phyloP scores from a whole-genome alignment of 2,113 vertebrate genomes.

The Danionella cerebrum region DNA sequence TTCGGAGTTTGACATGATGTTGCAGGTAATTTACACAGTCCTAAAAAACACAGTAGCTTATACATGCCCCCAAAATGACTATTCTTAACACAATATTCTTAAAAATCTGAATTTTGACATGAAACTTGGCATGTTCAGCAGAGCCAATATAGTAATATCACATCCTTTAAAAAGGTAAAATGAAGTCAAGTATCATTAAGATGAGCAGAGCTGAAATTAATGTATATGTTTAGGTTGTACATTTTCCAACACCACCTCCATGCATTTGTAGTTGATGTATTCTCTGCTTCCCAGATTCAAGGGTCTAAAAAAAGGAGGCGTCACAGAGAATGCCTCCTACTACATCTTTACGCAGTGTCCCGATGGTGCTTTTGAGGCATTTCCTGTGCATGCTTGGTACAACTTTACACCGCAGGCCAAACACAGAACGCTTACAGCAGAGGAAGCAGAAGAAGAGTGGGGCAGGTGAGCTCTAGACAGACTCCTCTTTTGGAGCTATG shows the following conservation, averaged over 20 bases:
- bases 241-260: not conserved
- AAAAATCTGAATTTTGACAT: too few relatives aligned
- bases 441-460: slow-evolving; percentile 92
- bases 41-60: too few relatives aligned
- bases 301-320: slow-evolving; percentile 82
- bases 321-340: slow-evolving; percentile 83
- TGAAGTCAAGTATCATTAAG: too few relatives aligned
- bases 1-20: too few relatives aligned
- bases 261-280: not conserved
- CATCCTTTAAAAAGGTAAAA: too few relatives aligned
- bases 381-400: slow-evolving; percentile 87
- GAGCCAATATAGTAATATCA: too few relatives aligned
- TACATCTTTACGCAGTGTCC: slow-evolving; percentile 91
- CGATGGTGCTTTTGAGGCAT: slow-evolving; percentile 87
- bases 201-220: too few relatives aligned
- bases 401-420: slow-evolving; percentile 81
- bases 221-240: not conserved
- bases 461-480: slow-evolving; percentile 64
- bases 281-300: slow-evolving; percentile 67
- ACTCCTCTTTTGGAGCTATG: not conserved
- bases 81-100: too few relatives aligned
- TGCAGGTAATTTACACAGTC: too few relatives aligned
- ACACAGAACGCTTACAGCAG: slow-evolving; percentile 81
- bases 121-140: too few relatives aligned
- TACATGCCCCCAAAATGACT: too few relatives aligned